phyloP scores from a whole-genome alignment of 1,140 invertebrate genomes.

The Pachyrhynchus sulphureomaculatus region DNA sequence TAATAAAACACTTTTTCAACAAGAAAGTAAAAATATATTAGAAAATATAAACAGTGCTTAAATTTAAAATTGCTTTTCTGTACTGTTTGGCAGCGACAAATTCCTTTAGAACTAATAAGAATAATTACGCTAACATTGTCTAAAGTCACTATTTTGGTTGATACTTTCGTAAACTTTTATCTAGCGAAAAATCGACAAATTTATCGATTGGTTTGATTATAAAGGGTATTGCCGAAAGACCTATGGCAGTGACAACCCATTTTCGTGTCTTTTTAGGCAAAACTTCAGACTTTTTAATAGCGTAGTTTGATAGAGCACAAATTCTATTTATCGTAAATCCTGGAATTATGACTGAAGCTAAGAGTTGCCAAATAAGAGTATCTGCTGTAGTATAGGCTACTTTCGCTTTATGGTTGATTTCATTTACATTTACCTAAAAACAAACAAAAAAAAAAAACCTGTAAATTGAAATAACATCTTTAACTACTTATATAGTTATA shows the following conservation, averaged over 20 bases:
- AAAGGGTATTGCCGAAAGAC: constrained; percentile 83
- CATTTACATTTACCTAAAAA: constrained; percentile 30
- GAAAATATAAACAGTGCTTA: too few species aligned
- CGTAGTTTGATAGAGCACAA: constrained; percentile 63
- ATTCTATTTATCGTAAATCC: constrained; percentile 90
- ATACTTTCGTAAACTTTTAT: constrained; percentile 58
- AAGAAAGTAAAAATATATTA: too few species aligned
- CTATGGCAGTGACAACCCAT: constrained; percentile 74
- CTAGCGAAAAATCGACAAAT: constrained; percentile 77
- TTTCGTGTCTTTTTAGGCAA: constrained; percentile 58
- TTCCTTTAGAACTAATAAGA: too few species aligned
- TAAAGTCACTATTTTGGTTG: constrained; percentile 17
- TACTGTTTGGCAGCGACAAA: too few species aligned
- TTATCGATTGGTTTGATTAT: constrained; percentile 91
- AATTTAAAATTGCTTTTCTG: too few species aligned
- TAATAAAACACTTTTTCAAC: too few species aligned
- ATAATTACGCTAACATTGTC: too few species aligned
- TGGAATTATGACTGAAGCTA: constrained; percentile 90
- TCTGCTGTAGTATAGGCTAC: constrained; percentile 71
- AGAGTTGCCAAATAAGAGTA: constrained; percentile 88
- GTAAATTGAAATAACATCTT: too few species aligned
- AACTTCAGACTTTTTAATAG: constrained; percentile 56
- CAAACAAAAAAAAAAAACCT: neutral
- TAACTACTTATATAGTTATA: too few species aligned
- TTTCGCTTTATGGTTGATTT: constrained; percentile 41